Evolutionary conservation across 2,113 vertebrate species (phyloP).

Genomic region (Boulengeromyrus knoepffleri): DNA sequence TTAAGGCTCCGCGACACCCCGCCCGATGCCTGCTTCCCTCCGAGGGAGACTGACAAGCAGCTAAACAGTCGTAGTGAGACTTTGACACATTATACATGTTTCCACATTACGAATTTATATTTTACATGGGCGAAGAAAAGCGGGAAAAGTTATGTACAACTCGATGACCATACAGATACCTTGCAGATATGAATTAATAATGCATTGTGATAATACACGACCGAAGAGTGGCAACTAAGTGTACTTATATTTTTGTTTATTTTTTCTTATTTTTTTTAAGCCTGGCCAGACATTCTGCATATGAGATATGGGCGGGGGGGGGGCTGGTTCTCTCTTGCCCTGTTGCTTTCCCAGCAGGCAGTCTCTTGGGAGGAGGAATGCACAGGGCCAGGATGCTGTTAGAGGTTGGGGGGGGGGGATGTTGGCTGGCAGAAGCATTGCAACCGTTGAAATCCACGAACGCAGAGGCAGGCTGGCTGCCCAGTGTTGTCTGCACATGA

Average conservation of each 20-base stretch:
- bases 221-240: not conserved
- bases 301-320: constrained; percentile 32
- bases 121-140: not conserved
- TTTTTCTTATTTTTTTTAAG: not conserved
- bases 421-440: constrained; percentile 40
- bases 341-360: constrained; percentile 59
- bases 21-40: not conserved
- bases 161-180: not conserved
- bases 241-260: not conserved
- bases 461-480: constrained; percentile 40
- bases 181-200: not conserved
- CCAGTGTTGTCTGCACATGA: constrained; percentile 50
- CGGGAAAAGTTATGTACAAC: not conserved
- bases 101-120: not conserved
- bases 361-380: constrained; percentile 54
- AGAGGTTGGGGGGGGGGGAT: constrained; percentile 14
- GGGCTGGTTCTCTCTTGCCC: constrained; percentile 60
- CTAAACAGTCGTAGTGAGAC: not conserved
- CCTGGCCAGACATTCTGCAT: not conserved
- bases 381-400: constrained; percentile 21
- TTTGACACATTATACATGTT: not conserved
- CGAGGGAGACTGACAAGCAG: not conserved
- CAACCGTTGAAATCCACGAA: constrained; percentile 45
- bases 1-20: not conserved
- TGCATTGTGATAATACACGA: not conserved